Evolutionary conservation across 2,888 invertebrate species (phyloP).

Genomic region (Melipona bicolor): DNA sequence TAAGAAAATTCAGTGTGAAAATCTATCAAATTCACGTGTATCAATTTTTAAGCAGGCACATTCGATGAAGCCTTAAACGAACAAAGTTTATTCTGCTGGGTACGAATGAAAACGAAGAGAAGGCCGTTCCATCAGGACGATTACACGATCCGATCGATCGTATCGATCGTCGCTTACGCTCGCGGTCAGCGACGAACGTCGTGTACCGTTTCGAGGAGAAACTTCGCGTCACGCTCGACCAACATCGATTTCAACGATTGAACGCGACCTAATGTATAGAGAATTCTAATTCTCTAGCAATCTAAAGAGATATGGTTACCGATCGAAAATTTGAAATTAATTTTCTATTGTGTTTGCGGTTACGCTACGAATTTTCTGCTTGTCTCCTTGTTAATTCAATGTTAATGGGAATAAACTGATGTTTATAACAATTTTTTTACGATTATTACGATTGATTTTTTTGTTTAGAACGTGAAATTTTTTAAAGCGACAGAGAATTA

Average conservation of each 20-base stretch:
- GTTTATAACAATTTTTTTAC: background rate
- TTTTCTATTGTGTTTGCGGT: background rate
- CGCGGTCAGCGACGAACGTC: slow-evolving; percentile 21
- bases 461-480: background rate
- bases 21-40: no score
- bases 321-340: background rate
- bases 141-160: slow-evolving; percentile 31
- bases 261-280: background rate
- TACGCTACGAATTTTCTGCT: background rate
- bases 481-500: background rate
- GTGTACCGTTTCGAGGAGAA: slow-evolving; percentile 13
- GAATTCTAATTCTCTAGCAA: background rate
- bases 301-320: background rate
- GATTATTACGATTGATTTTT: background rate
- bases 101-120: background rate
- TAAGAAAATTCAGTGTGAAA: no score
- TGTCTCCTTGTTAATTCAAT: background rate
- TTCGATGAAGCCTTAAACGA: no score
- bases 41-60: no score
- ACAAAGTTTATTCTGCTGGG: background rate
- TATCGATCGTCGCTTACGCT: slow-evolving; percentile 12
- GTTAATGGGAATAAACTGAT: background rate
- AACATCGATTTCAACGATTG: background rate
- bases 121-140: background rate
- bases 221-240: slow-evolving; percentile 20